Conservation (phyloP, 30 jellyfish, hydroid and myxozoan genomes). For the Hydractinia symbiolongicarpus region DNA sequence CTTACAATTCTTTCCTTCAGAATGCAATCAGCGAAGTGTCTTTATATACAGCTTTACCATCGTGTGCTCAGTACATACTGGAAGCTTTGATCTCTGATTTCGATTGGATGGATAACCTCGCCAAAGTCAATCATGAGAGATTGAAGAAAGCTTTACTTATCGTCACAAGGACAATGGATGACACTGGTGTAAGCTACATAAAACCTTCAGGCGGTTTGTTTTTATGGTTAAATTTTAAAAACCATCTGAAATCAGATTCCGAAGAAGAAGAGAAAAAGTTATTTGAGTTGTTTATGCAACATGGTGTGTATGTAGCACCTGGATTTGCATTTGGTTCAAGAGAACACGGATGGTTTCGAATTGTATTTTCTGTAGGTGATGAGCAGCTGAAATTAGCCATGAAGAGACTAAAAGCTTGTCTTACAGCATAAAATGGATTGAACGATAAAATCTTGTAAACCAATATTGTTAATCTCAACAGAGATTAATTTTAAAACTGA, state of each 20-base stretch:
- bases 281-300: conserved; percentile 35
- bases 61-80: conserved; percentile 35
- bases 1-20: conserved; percentile 34
- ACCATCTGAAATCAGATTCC: conserved; percentile 14
- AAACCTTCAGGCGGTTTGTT: conserved; percentile 41
- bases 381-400: conserved; percentile 25
- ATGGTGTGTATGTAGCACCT: conserved; percentile 52
- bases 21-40: conserved; percentile 35
- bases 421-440: background rate
- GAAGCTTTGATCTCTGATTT: conserved; percentile 31
- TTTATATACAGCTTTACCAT: conserved; percentile 46
- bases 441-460: no score
- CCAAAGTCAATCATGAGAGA: conserved; percentile 31
- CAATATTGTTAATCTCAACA: no score
- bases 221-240: conserved; percentile 56
- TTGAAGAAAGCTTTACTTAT: conserved; percentile 11
- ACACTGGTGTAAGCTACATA: conserved; percentile 28
- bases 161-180: conserved; percentile 20
- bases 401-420: conserved; percentile 13
- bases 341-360: conserved; percentile 71
- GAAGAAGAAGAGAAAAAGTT: conserved; percentile 53
- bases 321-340: conserved; percentile 42
- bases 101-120: conserved; percentile 47
- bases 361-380: conserved; percentile 28
- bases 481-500: no score